Evolutionary conservation across 2,113 vertebrate genomes (phyloP).

Genomic region (Marcusenius ussheri): DNA sequence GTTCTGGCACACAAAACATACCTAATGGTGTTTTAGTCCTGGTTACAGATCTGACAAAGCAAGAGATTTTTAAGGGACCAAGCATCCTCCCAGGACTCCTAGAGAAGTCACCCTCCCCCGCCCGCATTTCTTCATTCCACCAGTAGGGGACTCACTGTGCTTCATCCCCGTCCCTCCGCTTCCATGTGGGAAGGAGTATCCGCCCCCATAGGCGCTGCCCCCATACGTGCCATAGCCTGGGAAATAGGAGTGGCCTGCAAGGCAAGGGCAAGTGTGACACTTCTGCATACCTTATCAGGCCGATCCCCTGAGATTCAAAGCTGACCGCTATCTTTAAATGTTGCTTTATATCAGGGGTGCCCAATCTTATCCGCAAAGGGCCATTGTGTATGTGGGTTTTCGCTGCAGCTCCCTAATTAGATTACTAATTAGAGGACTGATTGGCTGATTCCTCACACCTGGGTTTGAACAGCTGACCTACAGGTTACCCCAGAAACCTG

Average conservation of each 20-base stretch:
- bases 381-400: no score
- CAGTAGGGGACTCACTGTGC: constrained; percentile 62
- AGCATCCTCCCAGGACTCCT: not conserved
- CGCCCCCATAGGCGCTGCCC: constrained; percentile 55
- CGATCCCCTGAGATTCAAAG: not conserved
- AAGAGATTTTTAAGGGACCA: not conserved
- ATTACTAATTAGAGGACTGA: no score
- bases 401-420: no score
- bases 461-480: no score
- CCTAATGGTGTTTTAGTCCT: not conserved
- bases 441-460: no score
- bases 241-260: constrained; percentile 46
- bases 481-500: no score
- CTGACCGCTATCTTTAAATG: not conserved
- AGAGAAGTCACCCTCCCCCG: not conserved
- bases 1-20: not conserved
- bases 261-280: not conserved
- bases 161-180: constrained; percentile 71
- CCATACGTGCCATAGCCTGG: constrained; percentile 49
- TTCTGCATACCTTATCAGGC: not conserved
- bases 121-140: not conserved
- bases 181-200: constrained; percentile 70
- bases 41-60: not conserved
- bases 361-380: no score
- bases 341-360: not conserved